Evolutionary conservation across 64 coral and sea anemone genomes (phyloP), one percentile per base, ranked within the genome.

Genomic region (Acropora yongei): DNA sequence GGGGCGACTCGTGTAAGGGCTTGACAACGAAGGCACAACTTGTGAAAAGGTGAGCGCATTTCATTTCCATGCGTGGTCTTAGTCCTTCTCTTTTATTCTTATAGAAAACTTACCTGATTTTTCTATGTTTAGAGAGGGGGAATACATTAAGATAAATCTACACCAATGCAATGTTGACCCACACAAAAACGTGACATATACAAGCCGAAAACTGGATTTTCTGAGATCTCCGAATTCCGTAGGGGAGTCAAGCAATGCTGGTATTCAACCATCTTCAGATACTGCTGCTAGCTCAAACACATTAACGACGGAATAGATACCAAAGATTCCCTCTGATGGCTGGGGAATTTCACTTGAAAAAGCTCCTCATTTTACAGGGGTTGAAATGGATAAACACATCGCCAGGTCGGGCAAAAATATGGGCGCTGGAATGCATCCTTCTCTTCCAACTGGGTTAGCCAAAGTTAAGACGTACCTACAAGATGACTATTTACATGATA

Each of bases 401-500:
- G 51, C 51, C 51, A 55, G 51, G 3, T 55, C 51, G 51, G 51
- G 51, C 51, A 55, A 55, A 55, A 55, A 55, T 55, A 55, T 55
- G 51, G 51, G 51, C 51, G 51, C 51, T 55, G 51, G 51, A 55
- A 55, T 55, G 51, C 51, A 55, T 55, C 51, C 10, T 0, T 55
- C 51, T 55, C 51, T 55, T 55, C 83, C 87, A 8, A 94, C 87
- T 83, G 93, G 93, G 44, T 43, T 94, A 30, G 2, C n/a, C 50
- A 94, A 74, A 77, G 93, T 78, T 19, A 89, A 51, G 45, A 47
- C 20, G 5, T 89, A 51, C 49, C 49, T 93, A 10, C 20, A 80
- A 43, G 91, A 93, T 72, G 77, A 93, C 16, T 93, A 93, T 68
- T 57, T 93, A 45, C 84, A 93, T 79, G 76, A 87, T 55, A 93